phyloP scores from a whole-genome alignment of 1,140 invertebrate genomes.

The Lutraria rhynchaena region DNA sequence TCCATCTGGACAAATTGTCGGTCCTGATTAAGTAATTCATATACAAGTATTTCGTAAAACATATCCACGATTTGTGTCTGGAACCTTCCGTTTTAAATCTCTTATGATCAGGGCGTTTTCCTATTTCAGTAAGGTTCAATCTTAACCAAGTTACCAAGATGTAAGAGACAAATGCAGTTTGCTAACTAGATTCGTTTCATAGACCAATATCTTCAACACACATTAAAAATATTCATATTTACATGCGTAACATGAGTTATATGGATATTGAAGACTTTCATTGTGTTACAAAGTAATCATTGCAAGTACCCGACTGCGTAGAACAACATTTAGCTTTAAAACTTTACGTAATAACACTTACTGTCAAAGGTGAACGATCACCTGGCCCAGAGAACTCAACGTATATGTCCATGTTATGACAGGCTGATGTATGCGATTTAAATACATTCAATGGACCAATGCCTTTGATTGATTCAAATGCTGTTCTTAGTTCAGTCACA shows the following conservation, averaged over 20 bases:
- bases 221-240: background rate
- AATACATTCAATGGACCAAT: background rate
- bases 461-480: background rate
- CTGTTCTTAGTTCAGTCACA: background rate
- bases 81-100: too few species aligned
- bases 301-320: too few species aligned
- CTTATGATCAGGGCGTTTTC: too few species aligned
- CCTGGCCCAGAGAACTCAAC: conserved; percentile 10
- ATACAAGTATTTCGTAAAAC: too few species aligned
- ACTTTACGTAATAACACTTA: background rate
- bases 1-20: too few species aligned
- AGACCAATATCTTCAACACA: background rate
- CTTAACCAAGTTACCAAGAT: too few species aligned
- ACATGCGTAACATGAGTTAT: background rate
- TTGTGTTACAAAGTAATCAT: background rate
- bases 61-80: too few species aligned
- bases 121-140: too few species aligned
- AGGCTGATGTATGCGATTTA: conserved; percentile 5
- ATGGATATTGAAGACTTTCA: background rate
- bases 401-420: conserved; percentile 30
- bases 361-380: background rate
- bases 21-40: too few species aligned
- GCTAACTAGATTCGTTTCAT: background rate
- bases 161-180: background rate
- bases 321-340: background rate